Conservation (phyloP, 2,888 invertebrate species). For the Habrosyne pyritoides region DNA sequence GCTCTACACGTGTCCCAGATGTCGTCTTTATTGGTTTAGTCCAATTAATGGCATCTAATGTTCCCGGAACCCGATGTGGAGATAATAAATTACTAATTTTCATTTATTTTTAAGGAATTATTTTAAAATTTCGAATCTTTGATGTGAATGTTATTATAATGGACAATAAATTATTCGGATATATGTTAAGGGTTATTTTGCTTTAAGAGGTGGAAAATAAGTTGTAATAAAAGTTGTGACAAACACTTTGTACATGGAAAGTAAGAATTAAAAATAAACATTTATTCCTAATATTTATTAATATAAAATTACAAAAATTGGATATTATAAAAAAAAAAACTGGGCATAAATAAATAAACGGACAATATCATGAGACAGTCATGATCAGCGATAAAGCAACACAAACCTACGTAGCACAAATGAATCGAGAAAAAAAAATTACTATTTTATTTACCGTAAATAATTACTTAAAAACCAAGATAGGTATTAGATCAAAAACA, state of each 20-base stretch:
- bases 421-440: too few species aligned
- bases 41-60: constrained; percentile 78
- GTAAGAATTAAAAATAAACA: too few species aligned
- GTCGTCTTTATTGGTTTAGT: constrained; percentile 81
- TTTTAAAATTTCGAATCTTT: constrained; percentile 35
- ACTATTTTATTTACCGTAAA: too few species aligned
- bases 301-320: too few species aligned
- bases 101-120: constrained; percentile 47
- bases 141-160: background rate
- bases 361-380: background rate
- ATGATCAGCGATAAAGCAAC: background rate
- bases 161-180: background rate
- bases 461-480: too few species aligned
- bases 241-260: too few species aligned
- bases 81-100: constrained; percentile 69
- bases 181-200: too few species aligned
- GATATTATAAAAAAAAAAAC: background rate
- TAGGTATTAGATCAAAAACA: too few species aligned
- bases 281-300: too few species aligned
- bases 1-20: constrained; percentile 72
- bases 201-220: too few species aligned
- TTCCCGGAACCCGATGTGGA: constrained; percentile 58
- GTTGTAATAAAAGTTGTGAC: too few species aligned
- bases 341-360: background rate
- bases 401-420: too few species aligned